These are phyloP conservation scores for Plectrocnemia conspersa DNA, from an alignment of 1,140 invertebrate species.

Conservation along the genomic window DNA sequence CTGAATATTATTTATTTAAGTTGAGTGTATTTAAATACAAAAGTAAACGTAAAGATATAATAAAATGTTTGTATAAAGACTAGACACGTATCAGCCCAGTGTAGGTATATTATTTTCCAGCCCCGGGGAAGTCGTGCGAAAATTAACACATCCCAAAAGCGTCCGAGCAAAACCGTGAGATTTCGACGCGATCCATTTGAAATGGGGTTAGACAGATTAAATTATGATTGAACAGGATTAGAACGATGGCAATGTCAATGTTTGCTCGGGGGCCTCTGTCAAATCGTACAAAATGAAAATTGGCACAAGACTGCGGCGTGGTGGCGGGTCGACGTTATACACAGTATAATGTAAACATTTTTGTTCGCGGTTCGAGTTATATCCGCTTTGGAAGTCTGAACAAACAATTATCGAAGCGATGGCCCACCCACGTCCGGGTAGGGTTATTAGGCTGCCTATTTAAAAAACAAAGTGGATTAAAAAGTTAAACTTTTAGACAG, in stretches of 20 bases:
- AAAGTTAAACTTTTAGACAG: constrained; percentile 11
- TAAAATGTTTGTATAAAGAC: constrained; percentile 5
- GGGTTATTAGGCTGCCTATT: constrained; percentile 17
- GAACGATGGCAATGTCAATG: constrained; percentile 6
- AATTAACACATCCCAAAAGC: no score
- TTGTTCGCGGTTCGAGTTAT: constrained; percentile 6
- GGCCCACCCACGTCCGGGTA: neutral
- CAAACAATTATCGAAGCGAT: constrained; percentile 16
- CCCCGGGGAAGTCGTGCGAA: neutral
- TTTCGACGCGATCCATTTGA: no score
- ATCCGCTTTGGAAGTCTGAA: constrained; percentile 17
- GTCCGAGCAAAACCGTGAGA: no score
- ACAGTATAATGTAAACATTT: constrained; percentile 22
- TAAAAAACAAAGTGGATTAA: constrained; percentile 15
- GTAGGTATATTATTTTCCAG: neutral
- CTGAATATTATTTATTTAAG: no score
- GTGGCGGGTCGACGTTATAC: no score
- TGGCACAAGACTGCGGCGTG: neutral
- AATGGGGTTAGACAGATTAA: neutral
- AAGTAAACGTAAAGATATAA: no score
- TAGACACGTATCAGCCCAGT: neutral
- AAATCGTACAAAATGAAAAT: constrained; percentile 20
- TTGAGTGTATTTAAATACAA: no score
- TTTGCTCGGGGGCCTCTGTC: constrained; percentile 5
- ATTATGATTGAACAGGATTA: constrained; percentile 8